phyloP scores from a whole-genome alignment of 2,888 invertebrate genomes.

The Heteromurus nitidus region DNA sequence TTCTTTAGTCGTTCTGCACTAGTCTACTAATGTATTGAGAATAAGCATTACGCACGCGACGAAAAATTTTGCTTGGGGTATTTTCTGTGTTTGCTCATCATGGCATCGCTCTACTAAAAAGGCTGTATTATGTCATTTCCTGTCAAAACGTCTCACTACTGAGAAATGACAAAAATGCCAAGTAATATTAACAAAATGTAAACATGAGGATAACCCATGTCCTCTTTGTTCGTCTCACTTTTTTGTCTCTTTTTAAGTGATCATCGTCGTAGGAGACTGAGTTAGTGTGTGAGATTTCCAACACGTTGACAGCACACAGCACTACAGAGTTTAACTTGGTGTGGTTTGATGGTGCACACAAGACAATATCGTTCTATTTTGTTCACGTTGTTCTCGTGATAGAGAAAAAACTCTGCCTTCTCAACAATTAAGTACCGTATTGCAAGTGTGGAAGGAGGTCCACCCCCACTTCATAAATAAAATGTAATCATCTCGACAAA shows the following conservation, averaged over 20 bases:
- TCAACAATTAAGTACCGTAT: conserved; percentile 48
- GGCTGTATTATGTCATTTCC: conserved; percentile 17
- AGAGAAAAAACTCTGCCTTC: not conserved
- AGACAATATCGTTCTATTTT: too few relatives aligned
- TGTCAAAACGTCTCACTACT: not conserved
- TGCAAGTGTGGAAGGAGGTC: conserved; percentile 20
- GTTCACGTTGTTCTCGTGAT: not conserved
- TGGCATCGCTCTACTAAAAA: too few relatives aligned
- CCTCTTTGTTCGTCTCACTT: not conserved
- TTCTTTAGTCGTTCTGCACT: too few relatives aligned
- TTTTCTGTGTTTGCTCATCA: too few relatives aligned
- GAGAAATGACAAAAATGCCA: too few relatives aligned
- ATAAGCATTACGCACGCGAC: too few relatives aligned
- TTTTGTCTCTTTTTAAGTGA: not conserved
- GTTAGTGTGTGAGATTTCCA: not conserved
- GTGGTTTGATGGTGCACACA: too few relatives aligned
- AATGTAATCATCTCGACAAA: not conserved
- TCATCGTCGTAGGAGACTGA: not conserved
- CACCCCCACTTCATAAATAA: conserved; percentile 23
- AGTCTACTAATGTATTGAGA: too few relatives aligned
- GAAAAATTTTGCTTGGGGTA: too few relatives aligned
- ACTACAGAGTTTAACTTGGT: too few relatives aligned
- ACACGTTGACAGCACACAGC: too few relatives aligned
- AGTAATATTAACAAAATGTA: not conserved
- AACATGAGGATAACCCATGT: not conserved